phyloP scores from a whole-genome alignment of 2,797 vertebrate species.

The Pangasius macronema region DNA sequence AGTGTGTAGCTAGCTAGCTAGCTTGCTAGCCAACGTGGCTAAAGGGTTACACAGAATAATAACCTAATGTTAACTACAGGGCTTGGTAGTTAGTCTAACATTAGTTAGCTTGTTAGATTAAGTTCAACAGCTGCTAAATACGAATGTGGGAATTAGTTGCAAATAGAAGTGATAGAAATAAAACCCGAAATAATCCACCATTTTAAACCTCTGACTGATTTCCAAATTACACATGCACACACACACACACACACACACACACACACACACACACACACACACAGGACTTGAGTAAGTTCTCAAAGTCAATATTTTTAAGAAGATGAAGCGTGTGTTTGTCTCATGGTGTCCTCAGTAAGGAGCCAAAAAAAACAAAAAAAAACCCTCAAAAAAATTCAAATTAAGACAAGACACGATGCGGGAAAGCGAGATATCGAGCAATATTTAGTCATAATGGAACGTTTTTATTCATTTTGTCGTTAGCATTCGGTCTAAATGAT shows the following conservation, averaged over 20 bases:
- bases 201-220: neutral
- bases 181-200: neutral
- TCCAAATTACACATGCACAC: neutral
- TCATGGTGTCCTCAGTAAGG: constrained; percentile 54
- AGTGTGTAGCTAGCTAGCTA: neutral
- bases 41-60: neutral
- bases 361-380: constrained; percentile 45
- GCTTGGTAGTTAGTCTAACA: neutral
- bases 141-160: neutral
- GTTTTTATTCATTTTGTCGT: constrained; percentile 70
- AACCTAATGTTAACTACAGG: neutral
- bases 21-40: neutral
- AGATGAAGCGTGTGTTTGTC: constrained; percentile 10
- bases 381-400: constrained; percentile 36
- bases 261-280: neutral
- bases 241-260: neutral
- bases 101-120: neutral
- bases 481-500: constrained; percentile 76
- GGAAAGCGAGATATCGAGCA: constrained; percentile 53
- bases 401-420: constrained; percentile 48
- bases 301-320: neutral
- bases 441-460: constrained; percentile 71
- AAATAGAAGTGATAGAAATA: neutral
- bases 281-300: constrained; percentile 2
- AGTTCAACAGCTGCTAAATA: neutral